A percentile compares a stretch with the other conserved stretches of the same genome.
phyloP scores from a whole-genome alignment of 2,888 invertebrate species.

The Dynastes grantii region DNA sequence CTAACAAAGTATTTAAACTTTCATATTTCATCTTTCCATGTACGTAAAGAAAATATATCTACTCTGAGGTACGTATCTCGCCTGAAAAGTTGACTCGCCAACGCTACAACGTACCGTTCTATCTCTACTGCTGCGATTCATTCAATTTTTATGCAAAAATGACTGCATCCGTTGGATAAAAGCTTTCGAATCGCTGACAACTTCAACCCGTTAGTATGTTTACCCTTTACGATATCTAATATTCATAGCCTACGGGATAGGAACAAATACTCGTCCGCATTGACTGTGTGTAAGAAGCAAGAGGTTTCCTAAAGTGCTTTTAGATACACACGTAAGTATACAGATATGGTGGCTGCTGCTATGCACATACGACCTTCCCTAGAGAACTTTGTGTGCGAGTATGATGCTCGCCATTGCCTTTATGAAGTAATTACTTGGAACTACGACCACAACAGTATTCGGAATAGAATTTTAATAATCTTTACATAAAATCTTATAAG shows the following conservation, averaged over 20 bases:
- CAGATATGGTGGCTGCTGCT: constrained; percentile 6
- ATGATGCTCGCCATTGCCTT: constrained; percentile 27
- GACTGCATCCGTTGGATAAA: constrained; percentile 47
- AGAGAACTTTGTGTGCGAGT: constrained; percentile 9
- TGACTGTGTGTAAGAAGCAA: constrained; percentile 24
- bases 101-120: background rate
- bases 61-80: background rate
- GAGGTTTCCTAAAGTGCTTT: constrained; percentile 39
- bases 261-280: constrained; percentile 42
- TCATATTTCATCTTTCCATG: constrained; percentile 7
- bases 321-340: constrained; percentile 16
- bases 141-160: constrained; percentile 48
- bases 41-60: constrained; percentile 1
- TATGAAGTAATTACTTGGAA: constrained; percentile 42
- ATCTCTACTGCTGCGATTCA: constrained; percentile 33
- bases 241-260: constrained; percentile 57
- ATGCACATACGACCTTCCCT: constrained; percentile 21
- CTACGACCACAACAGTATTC: background rate
- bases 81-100: constrained; percentile 16
- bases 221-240: constrained; percentile 55
- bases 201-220: constrained; percentile 47
- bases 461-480: constrained; percentile 42
- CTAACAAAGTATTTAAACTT: constrained; percentile 4
- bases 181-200: constrained; percentile 43
- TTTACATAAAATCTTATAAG: constrained; percentile 13